Conservation (phyloP, 2,113 vertebrate genomes). For the Lasiurus cinereus region DNA sequence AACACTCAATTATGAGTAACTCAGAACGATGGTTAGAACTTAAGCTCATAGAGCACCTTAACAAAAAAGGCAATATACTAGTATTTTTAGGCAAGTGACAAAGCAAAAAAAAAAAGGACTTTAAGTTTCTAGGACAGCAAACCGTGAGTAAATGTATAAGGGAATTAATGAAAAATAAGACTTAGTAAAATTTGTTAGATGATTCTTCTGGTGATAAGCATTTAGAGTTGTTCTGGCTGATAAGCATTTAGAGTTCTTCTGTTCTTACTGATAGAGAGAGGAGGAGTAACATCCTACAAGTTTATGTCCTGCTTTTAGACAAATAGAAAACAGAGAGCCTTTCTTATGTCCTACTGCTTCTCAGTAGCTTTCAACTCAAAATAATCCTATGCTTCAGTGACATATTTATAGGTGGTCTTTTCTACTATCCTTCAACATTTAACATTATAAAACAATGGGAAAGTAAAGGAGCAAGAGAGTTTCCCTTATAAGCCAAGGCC, state of each 20-base stretch:
- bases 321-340: neutral
- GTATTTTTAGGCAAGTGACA: neutral
- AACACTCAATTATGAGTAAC: neutral
- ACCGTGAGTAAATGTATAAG: neutral
- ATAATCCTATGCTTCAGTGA: neutral
- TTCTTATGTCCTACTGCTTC: neutral
- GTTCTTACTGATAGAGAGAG: neutral
- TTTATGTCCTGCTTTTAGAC: neutral
- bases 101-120: neutral
- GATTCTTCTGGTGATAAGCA: neutral
- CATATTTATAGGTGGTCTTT: neutral
- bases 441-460: constrained; percentile 4
- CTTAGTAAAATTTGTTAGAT: neutral
- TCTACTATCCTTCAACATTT: neutral
- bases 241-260: neutral
- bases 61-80: neutral
- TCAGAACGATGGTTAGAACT: neutral
- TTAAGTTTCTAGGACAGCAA: neutral
- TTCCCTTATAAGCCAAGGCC: neutral
- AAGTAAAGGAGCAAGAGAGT: neutral
- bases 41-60: neutral
- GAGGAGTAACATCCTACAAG: neutral
- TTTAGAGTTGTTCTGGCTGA: too few species aligned
- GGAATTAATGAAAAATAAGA: constrained; percentile 17
- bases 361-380: constrained; percentile 9